These are phyloP conservation scores for Scatophagus argus DNA, from an alignment of 2,113 vertebrate species.

Conservation along the genomic window DNA sequence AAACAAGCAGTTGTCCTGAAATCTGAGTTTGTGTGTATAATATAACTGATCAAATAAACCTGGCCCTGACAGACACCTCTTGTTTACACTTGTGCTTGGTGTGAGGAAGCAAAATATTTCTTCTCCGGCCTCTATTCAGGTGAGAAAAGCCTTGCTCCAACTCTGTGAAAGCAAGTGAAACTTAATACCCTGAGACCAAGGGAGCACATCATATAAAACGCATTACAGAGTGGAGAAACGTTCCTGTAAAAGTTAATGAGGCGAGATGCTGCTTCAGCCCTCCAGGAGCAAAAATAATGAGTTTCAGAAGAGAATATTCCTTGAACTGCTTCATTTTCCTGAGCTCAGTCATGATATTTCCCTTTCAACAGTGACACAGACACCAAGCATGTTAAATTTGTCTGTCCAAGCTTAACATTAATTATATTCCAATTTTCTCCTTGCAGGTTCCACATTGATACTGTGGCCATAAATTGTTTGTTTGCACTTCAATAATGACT, in stretches of 20 bases:
- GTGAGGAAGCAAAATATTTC: conserved; percentile 9
- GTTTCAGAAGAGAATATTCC: neutral
- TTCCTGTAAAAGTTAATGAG: conserved; percentile 32
- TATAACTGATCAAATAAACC: too few relatives aligned
- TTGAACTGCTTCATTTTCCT: conserved; percentile 10
- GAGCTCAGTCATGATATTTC: conserved; percentile 12
- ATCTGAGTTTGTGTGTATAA: too few relatives aligned
- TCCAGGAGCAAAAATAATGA: conserved; percentile 23
- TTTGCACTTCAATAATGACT: conserved; percentile 16
- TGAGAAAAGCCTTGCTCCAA: conserved; percentile 19
- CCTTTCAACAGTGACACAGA: conserved; percentile 25
- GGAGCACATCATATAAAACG: conserved; percentile 39
- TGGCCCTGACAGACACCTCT: too few relatives aligned
- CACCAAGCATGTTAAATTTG: conserved; percentile 5
- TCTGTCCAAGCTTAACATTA: conserved; percentile 17
- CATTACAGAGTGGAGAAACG: neutral
- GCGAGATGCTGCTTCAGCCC: neutral
- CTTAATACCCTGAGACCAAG: conserved; percentile 26
- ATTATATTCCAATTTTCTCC: conserved; percentile 33
- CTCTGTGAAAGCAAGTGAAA: conserved; percentile 17
- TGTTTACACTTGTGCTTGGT: neutral
- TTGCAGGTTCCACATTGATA: conserved; percentile 50
- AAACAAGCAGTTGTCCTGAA: too few relatives aligned
- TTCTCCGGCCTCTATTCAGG: neutral
- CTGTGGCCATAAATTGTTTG: neutral